Base-by-base conservation (phyloP, 30 jellyfish, hydroid and myxozoan species). In the Aurelia sp. region DNA sequence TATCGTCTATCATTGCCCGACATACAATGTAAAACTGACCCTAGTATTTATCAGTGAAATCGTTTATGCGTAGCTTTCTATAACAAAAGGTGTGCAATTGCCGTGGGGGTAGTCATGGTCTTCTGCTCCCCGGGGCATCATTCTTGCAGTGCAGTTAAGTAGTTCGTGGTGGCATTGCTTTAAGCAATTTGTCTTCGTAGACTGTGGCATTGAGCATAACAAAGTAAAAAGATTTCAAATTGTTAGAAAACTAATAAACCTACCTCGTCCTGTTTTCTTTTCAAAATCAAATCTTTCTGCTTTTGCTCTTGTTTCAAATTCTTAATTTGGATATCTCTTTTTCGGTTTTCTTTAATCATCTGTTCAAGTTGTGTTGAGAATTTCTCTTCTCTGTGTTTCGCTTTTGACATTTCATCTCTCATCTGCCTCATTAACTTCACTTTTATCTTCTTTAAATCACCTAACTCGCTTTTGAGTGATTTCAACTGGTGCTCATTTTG, bases 191-290 rank as follows among this genome's bases (percentile, higher is more conserved):
- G 33, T 27, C 33, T 27, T 27, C 2, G 33, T 27, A 27, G 2
- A 27, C 2, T 27, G 1, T 27, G 2, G 33, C 2, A 27, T 27
- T 27, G 33, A 27, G 2, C 33, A 63, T 13, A 13, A 16, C 16
- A 63, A 19, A 11, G 2, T 11, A 11, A 13, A 11, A 18, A 2
- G 31, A 15, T 20, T 15, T 15, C 22, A 51, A 10, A 17, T 66
- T 10, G 30, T 5, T 15, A 41, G 13, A 23, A 13, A 44, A 44
- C 7, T 10, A 44, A 18, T 15, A 35, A 48, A 48, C 93, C 22
- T 37, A 93, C 98, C 91, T 93, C 98, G 71, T 93, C 98, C 66
- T 93, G 98, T 70, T 89, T 93, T 16, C 98, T 86, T 79, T 93
- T 93, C 76, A 93, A 59, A 48, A 93, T 75, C 79, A 93, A 62